Evolutionary conservation across 2,797 vertebrate genomes (phyloP), one percentile per base, ranked within the genome.

Genomic region (Myotis myotis): DNA sequence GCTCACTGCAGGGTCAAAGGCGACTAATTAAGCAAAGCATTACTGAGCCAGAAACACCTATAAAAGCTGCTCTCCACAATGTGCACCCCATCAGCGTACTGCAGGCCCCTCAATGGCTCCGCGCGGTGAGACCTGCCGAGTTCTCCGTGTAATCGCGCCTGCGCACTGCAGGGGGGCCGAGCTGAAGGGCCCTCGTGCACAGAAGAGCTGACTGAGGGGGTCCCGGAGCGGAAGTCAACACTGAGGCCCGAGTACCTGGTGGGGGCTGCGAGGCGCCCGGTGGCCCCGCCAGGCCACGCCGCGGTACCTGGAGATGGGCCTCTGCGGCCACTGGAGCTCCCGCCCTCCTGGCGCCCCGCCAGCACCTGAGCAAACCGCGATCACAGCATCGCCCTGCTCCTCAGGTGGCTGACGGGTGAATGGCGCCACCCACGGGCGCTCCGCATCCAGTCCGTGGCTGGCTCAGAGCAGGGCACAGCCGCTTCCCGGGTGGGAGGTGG

Each of bases 231-330:
- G 87, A 30, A 12, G 1, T 6, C 2, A 30, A 20, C 1, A 3
- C 6, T 8, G 15, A 0, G 4, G 49, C 0, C 2, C 0, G 1
- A 25, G 81, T 0, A 0, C 19, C 15, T 4, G 22, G 75, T 3
- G 36, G 74, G 8, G 6, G n/a, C 49, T 8, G 75, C 0, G 6
- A 33, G 75, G 47, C 0, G 0, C n/a, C n/a, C 0, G 1, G 36
- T 2, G 2, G 6, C 38, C 10, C 82, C 19, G n/a, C 47, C 7
- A 4, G 23, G 55, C 2, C 1, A 0, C 0, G 25, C 19, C 4
- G 0, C 0, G 2, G 38, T 13, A 16, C 17, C 68, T 62, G 0
- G 1, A 60, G 38, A 13, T 0, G 6, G 60, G 55, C 2, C 22
- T 79, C 41, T 0, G 1, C 3, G 12, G 38, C 19, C 36, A 5